These are phyloP conservation scores for Paramormyrops hopkinsi DNA, from an alignment of 2,797 vertebrate species.

Conservation along the genomic window DNA sequence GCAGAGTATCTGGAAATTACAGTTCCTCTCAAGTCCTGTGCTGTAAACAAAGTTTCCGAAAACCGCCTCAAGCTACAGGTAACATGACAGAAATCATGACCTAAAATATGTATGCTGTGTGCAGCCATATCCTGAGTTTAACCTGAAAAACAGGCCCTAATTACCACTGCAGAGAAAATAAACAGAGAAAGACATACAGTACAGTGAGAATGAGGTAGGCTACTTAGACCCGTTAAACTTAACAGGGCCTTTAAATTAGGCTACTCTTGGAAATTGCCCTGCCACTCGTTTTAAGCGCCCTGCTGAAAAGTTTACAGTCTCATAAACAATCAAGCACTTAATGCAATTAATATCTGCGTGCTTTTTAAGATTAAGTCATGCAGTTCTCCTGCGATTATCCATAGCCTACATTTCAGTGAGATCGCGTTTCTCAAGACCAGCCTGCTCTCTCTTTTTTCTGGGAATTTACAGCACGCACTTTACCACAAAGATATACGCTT, in stretches of 20 bases:
- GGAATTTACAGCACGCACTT: neutral
- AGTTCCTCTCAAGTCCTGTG: neutral
- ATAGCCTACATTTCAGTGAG: neutral
- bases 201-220: neutral
- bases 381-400: neutral
- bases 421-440: neutral
- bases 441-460: neutral
- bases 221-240: neutral
- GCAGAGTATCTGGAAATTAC: neutral
- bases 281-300: neutral
- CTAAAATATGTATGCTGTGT: neutral
- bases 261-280: neutral
- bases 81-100: neutral
- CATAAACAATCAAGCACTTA: neutral
- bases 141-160: neutral
- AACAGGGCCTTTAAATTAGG: neutral
- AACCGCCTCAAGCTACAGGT: neutral
- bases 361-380: neutral
- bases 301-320: neutral
- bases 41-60: neutral
- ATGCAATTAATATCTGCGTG: neutral
- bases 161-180: neutral
- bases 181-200: neutral
- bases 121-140: neutral
- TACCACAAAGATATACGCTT: neutral